Base-by-base conservation (phyloP, 2,797 vertebrate genomes). In the Trachops cirrhosus region DNA sequence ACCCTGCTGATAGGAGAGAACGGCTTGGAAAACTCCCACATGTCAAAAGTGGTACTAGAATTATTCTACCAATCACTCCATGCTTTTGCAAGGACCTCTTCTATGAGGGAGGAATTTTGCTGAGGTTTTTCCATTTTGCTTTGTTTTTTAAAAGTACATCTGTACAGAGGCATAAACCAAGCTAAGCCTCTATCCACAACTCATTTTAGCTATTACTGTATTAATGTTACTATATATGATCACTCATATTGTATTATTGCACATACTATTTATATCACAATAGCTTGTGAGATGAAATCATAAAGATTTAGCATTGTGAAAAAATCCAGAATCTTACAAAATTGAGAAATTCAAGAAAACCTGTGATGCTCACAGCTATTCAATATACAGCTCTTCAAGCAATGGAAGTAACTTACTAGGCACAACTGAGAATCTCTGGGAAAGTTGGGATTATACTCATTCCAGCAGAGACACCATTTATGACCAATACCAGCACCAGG, bases 381-480 rank as follows among this genome's bases (percentile, higher is more conserved):
- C 48, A 57, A 32, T 50, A 24, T 5, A 77, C 6, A 68, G 39
- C 26, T 68, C 15, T 68, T 73, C 9, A 77, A 34, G 34, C 16
- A 74, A 71, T 0, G 0, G 74, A 74, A 29, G 6, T 92, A 79
- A 99, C 99, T 99, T 98, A 99, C 99, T 99, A 98, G 75, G 99
- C 99, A 97, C 98, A 99, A 3, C 95, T 90, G 96, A 99, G 99
- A 93, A 99, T 98, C 98, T 99, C 99, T 5, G 99, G 99, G 95
- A 99, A 99, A 10, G 98, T 98, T 1, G 99, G 99, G 79, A 99
- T 99, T 86, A 98, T 97, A 71, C 98, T 98, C 98, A 99, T 99
- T 34, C 98, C 99, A 94, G 99, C 98, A 94, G 99, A 99, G 98
- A 99, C 97, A 19, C 99, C 99, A 83, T 99, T 98, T 73, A 99